These are phyloP conservation scores for Nycticebus coucang DNA, from an alignment of 2,113 vertebrate species.

Conservation along the genomic window DNA sequence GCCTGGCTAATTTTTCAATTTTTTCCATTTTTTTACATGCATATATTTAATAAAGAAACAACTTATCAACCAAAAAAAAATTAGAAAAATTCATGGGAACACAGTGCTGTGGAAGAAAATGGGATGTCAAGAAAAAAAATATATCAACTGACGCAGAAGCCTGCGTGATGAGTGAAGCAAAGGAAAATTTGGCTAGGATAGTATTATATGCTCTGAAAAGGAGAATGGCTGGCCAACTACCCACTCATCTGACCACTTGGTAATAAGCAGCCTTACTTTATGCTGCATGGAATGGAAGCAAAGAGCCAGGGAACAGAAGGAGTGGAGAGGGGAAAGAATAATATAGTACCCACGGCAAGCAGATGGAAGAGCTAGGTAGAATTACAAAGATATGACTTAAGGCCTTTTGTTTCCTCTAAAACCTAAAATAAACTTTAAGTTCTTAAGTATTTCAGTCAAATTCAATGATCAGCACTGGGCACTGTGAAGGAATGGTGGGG, in stretches of 20 bases:
- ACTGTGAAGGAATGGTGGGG: slow-evolving; percentile 1
- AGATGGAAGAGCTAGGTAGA: not conserved
- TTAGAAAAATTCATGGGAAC: slow-evolving; percentile 54
- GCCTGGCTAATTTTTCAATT: no score
- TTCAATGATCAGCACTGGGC: slow-evolving; percentile 42
- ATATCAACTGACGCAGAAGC: slow-evolving; percentile 25
- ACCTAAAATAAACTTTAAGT: slow-evolving; percentile 49
- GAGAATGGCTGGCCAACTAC: not conserved
- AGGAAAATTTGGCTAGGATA: not conserved
- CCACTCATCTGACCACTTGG: not conserved
- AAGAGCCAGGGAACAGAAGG: not conserved
- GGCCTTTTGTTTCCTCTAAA: slow-evolving; percentile 60
- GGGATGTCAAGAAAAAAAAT: slow-evolving; percentile 42
- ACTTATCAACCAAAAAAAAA: slow-evolving; percentile 55
- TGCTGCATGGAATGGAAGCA: not conserved
- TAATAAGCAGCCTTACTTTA: slow-evolving; percentile 1
- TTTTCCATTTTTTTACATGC: slow-evolving; percentile 35
- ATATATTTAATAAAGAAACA: slow-evolving; percentile 77
- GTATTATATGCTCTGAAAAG: slow-evolving; percentile 9
- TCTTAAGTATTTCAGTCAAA: slow-evolving; percentile 54
- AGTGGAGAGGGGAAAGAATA: not conserved
- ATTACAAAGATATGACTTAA: slow-evolving; percentile 43
- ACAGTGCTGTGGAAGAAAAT: slow-evolving; percentile 53
- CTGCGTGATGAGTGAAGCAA: not conserved
- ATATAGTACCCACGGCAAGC: not conserved